A percentile compares a stretch with the other conserved stretches of the same genome.
Conservation (phyloP, 1,140 invertebrate genomes). For the Bombyx mandarina region DNA sequence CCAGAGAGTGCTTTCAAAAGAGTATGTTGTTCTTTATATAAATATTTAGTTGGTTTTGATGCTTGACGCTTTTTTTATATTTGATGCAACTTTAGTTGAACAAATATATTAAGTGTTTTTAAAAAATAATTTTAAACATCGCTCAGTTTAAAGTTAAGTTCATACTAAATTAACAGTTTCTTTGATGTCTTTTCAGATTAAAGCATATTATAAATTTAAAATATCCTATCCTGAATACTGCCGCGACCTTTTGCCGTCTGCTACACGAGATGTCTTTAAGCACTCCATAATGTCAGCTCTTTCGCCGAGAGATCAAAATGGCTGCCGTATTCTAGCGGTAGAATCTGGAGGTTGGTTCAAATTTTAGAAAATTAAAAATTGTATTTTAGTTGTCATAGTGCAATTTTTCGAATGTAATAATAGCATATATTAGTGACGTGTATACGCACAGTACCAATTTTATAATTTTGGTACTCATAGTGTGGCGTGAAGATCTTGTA, state of each 20-base stretch:
- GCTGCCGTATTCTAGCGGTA: conserved; percentile 80
- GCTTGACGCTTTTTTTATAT: too few relatives aligned
- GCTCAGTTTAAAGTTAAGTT: not conserved
- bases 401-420: too few relatives aligned
- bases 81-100: too few relatives aligned
- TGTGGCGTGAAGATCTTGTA: too few relatives aligned
- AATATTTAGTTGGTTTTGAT: too few relatives aligned
- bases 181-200: conserved; percentile 69
- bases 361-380: not conserved
- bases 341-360: conserved; percentile 78
- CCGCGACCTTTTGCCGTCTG: conserved; percentile 75
- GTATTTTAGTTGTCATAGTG: too few relatives aligned
- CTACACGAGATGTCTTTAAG: conserved; percentile 79
- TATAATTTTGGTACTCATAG: too few relatives aligned
- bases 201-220: conserved; percentile 85
- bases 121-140: too few relatives aligned
- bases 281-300: conserved; percentile 82
- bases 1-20: conserved; percentile 81
- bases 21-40: conserved; percentile 27
- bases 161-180: not conserved
- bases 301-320: conserved; percentile 81
- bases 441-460: too few relatives aligned
- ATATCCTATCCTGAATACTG: conserved; percentile 78
- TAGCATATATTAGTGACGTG: too few relatives aligned
- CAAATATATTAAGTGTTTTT: too few relatives aligned